Percentiles rank a stretch among this genome's conserved stretches.
These are phyloP conservation scores for Mobula birostris DNA, from an alignment of 2,113 vertebrate genomes.

Conservation along the genomic window DNA sequence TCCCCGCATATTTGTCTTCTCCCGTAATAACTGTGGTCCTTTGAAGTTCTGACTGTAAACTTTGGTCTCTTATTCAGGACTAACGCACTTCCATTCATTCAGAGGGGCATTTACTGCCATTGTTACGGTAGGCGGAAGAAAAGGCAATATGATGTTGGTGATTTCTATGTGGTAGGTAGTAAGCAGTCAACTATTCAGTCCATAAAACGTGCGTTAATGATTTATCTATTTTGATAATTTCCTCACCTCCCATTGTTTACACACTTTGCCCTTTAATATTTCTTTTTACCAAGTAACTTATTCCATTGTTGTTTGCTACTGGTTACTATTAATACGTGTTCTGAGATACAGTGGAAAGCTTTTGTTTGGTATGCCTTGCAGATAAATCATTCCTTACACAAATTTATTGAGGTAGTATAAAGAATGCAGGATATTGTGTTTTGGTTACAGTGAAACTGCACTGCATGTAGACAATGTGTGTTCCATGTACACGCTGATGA, in stretches of 20 bases:
- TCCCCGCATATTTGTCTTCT: background rate
- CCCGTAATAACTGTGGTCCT: background rate
- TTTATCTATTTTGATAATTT: background rate
- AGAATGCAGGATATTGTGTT: too few relatives aligned
- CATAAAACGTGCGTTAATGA: background rate
- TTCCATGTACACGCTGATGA: background rate
- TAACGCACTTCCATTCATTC: conserved; percentile 66
- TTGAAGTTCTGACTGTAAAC: background rate
- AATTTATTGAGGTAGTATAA: too few relatives aligned
- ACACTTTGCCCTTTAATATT: background rate
- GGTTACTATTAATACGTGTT: too few relatives aligned
- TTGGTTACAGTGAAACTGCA: too few relatives aligned
- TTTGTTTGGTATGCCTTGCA: too few relatives aligned
- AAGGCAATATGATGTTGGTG: conserved; percentile 52
- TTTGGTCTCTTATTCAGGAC: conserved; percentile 50
- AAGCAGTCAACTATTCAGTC: background rate
- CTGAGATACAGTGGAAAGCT: too few relatives aligned
- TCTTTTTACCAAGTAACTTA: background rate
- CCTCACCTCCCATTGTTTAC: background rate
- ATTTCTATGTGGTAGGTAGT: conserved; percentile 59
- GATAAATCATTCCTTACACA: too few relatives aligned
- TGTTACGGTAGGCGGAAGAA: conserved; percentile 55
- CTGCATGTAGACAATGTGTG: background rate
- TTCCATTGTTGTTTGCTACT: background rate
- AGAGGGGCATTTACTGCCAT: conserved; percentile 59